phyloP scores from a whole-genome alignment of 2,888 invertebrate genomes.

The Heliothis peltigera region DNA sequence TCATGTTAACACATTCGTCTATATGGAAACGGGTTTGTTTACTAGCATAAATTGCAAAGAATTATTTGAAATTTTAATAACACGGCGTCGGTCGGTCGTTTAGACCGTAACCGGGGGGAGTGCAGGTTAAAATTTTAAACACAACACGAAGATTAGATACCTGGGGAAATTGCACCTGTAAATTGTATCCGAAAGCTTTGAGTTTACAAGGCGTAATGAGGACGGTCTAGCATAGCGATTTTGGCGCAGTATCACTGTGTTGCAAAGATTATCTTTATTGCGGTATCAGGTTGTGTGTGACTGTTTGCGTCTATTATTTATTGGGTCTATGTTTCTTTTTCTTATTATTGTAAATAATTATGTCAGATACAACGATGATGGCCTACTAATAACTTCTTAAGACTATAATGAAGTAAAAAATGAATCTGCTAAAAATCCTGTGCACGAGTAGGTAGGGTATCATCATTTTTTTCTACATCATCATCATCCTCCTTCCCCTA shows the following conservation, averaged over 20 bases:
- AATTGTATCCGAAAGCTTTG: slow-evolving; percentile 53
- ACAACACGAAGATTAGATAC: slow-evolving; percentile 53
- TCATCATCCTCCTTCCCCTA: no score
- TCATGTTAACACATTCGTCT: slow-evolving; percentile 46
- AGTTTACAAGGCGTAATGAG: slow-evolving; percentile 52
- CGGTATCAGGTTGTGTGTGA: slow-evolving; percentile 16
- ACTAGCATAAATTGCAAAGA: slow-evolving; percentile 56
- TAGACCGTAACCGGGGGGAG: slow-evolving; percentile 40
- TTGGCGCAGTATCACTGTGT: slow-evolving; percentile 42
- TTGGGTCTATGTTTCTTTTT: slow-evolving; percentile 11
- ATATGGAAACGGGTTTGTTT: slow-evolving; percentile 61
- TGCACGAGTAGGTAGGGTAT: no score
- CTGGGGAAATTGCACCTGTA: slow-evolving; percentile 54
- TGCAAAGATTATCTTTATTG: slow-evolving; percentile 17
- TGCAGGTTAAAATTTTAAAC: slow-evolving; percentile 57
- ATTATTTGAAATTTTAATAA: slow-evolving; percentile 61
- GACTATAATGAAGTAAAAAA: no score
- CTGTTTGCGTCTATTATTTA: slow-evolving; percentile 23
- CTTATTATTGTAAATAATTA: no score
- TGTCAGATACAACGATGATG: no score
- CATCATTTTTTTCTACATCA: no score
- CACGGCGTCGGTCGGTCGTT: slow-evolving; percentile 42
- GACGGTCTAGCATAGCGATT: slow-evolving; percentile 26
- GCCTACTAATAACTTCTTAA: no score
- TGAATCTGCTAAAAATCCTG: no score